Evolutionary conservation across 1,140 invertebrate species (phyloP), one percentile per base, ranked within the genome.

Genomic region (Papilio polyxenes): DNA sequence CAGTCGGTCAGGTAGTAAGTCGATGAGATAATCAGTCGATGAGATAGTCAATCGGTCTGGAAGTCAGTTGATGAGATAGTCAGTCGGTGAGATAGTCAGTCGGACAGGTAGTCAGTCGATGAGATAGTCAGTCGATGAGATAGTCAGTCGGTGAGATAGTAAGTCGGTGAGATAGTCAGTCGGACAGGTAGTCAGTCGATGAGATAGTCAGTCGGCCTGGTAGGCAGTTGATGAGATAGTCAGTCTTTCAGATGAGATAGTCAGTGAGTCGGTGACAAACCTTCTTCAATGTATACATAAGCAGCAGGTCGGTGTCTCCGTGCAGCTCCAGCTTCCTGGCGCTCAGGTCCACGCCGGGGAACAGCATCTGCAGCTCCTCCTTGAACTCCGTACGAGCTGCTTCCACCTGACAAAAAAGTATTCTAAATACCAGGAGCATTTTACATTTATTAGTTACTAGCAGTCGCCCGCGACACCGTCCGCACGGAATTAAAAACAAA

Each of bases 331-430:
- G 86, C 75, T 96, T 95, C 83, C 96, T 96, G 0, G 97, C 95
- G 2, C 94, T 87, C 31, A 97, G 93, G 87, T 97, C 96, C 0
- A 97, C 92, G 53, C 95, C 95, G 0, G 97, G 97, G 88, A 97
- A 97, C 9, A 98, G 89, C 76, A 96, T 96, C 89, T 97, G 95
- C 56, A 98, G 92, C 91, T 98, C 97, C 17, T 97, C 96, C 80
- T 96, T 95, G 83, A 97, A 97, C 85, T 96, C 95, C 82, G 95
- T 95, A 2, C 97, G 95, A 5, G 97, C 97, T n/a, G 95, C 88
- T 84, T 96, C 96, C 20, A 97, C 95, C 87, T 95, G 88, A 0
- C 59, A 85, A 83, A 37, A 83, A 13, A 76, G 56, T n/a, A 0
- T 31, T 74, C 15, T 82, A 74, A n/a, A 69, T 53, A 5, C 9